phyloP scores from a whole-genome alignment of 2,888 invertebrate genomes.

The Dicyrtoma fusca region DNA sequence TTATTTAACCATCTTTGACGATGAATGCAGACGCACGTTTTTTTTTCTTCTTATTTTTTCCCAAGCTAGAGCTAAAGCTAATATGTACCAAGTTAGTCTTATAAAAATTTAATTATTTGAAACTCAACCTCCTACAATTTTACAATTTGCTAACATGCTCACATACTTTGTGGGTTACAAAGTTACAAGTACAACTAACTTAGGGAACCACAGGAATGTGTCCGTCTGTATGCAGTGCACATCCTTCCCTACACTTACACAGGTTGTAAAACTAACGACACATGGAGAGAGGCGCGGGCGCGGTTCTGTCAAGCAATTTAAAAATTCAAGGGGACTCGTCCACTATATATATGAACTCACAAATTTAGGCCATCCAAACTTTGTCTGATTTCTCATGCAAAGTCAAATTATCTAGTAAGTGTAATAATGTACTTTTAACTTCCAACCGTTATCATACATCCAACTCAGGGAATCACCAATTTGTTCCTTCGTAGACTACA shows the following conservation, averaged over 20 bases:
- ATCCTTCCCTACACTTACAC: no score
- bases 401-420: slow-evolving; percentile 28
- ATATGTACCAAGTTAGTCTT: no score
- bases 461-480: not conserved
- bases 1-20: not conserved
- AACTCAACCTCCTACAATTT: no score
- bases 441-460: not conserved
- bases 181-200: slow-evolving; percentile 1
- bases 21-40: slow-evolving; percentile 23
- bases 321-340: slow-evolving; percentile 35
- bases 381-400: slow-evolving; percentile 37
- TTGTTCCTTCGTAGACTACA: no score
- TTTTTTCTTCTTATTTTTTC: no score
- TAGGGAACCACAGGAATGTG: no score
- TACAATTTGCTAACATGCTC: no score
- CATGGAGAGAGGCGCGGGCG: slow-evolving; percentile 20
- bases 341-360: slow-evolving; percentile 32
- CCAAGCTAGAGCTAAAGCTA: no score
- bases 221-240: no score
- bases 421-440: slow-evolving; percentile 4
- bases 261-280: not conserved
- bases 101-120: no score
- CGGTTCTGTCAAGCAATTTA: slow-evolving; percentile 28
- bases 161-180: not conserved
- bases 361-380: slow-evolving; percentile 37